Percentiles rank a stretch among this genome's conserved stretches.
phyloP scores from a whole-genome alignment of 1,140 invertebrate genomes.

The Drosophila aff. region DNA sequence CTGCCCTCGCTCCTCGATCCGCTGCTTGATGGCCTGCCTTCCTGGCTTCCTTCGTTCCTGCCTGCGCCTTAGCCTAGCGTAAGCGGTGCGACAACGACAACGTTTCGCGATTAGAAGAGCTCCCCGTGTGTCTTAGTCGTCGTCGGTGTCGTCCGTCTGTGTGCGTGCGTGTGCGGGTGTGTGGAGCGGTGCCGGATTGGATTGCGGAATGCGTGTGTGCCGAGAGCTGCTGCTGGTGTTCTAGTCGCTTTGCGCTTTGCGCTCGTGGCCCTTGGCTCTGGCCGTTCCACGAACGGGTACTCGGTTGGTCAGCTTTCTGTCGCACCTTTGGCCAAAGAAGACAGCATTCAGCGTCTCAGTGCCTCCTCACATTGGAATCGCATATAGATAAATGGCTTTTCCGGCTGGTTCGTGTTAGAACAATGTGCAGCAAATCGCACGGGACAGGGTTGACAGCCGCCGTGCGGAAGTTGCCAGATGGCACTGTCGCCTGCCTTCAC shows the following conservation, averaged over 20 bases:
- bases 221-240: conserved; percentile 9
- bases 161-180: conserved; percentile 27
- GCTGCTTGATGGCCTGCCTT: not conserved
- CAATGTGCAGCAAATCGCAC: conserved; percentile 50
- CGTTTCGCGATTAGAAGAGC: conserved; percentile 40
- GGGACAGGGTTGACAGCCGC: conserved; percentile 48
- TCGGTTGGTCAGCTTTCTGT: conserved; percentile 16
- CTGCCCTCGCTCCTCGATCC: conserved; percentile 13
- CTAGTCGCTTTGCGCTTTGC: conserved; percentile 8
- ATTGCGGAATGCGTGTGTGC: conserved; percentile 25
- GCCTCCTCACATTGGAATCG: conserved; percentile 39
- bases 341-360: conserved; percentile 49
- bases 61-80: conserved; percentile 37
- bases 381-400: conserved; percentile 45
- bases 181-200: conserved; percentile 15
- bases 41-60: conserved; percentile 13
- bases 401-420: conserved; percentile 41
- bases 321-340: conserved; percentile 44
- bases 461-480: conserved; percentile 38
- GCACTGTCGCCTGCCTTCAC: not conserved
- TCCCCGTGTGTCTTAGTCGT: conserved; percentile 10
- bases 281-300: conserved; percentile 14
- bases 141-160: not conserved
- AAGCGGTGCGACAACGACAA: conserved; percentile 55
- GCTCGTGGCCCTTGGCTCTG: conserved; percentile 14